Conservation (phyloP, 2,888 invertebrate genomes). For the Hesperia comma region DNA sequence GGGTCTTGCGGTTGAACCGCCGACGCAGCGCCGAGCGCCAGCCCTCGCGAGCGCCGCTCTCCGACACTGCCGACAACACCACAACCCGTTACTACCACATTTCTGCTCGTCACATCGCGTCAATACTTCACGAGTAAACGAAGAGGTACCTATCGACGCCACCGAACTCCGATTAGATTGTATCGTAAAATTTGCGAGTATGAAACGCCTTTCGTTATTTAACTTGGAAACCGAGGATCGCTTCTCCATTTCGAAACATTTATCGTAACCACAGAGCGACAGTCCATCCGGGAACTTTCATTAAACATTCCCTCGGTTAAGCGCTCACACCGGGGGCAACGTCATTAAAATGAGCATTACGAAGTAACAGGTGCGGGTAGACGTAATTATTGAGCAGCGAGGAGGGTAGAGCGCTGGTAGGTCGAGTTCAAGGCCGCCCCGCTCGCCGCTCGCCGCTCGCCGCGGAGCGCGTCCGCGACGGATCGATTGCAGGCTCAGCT, state of each 20-base stretch:
- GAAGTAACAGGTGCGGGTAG: slow-evolving; percentile 18
- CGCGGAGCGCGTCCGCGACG: slow-evolving; percentile 4
- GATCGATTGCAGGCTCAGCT: background rate
- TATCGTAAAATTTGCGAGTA: background rate
- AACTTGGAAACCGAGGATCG: slow-evolving; percentile 4
- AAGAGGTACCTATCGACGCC: slow-evolving; percentile 9
- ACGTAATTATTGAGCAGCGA: slow-evolving; percentile 2
- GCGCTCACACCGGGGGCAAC: background rate
- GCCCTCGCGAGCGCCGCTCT: slow-evolving; percentile 62
- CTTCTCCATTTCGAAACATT: slow-evolving; percentile 6
- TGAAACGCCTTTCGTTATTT: slow-evolving; percentile 3
- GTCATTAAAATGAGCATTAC: background rate
- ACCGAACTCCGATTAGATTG: slow-evolving; percentile 4
- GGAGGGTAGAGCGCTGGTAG: slow-evolving; percentile 3
- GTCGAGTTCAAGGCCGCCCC: slow-evolving; percentile 37
- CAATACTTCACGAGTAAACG: no score
- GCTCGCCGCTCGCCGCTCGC: slow-evolving; percentile 3
- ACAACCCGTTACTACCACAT: background rate
- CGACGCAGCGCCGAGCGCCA: slow-evolving; percentile 73
- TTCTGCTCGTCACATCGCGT: background rate
- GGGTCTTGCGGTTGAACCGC: slow-evolving; percentile 87
- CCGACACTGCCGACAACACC: slow-evolving; percentile 68
- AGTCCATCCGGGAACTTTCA: background rate
- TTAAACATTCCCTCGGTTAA: no score
- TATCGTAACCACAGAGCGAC: no score